phyloP scores from a whole-genome alignment of 2,888 invertebrate genomes.

The Meteorus cinctellus region DNA sequence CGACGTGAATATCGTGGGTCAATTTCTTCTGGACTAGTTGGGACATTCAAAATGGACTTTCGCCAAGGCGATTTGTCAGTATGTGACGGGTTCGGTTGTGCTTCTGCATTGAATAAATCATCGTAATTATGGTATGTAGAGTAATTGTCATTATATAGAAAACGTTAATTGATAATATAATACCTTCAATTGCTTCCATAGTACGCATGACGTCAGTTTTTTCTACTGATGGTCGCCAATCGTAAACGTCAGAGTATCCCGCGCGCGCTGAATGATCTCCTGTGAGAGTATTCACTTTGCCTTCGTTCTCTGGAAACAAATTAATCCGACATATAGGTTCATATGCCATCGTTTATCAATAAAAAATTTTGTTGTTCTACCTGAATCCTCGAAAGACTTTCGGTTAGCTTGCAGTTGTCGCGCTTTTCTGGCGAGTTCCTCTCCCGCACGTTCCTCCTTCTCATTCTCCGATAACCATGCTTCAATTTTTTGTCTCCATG shows the following conservation, averaged over 20 bases:
- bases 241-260: constrained; percentile 80
- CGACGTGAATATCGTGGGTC: constrained; percentile 76
- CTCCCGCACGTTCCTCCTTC: constrained; percentile 83
- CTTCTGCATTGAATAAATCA: constrained; percentile 75
- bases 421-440: constrained; percentile 80
- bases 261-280: constrained; percentile 79
- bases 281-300: constrained; percentile 84
- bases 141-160: neutral
- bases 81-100: constrained; percentile 78
- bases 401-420: constrained; percentile 82
- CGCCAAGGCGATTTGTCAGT: constrained; percentile 87
- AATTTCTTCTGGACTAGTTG: constrained; percentile 79
- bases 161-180: constrained; percentile 5
- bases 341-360: constrained; percentile 1
- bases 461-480: constrained; percentile 93
- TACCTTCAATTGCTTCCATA: constrained; percentile 91
- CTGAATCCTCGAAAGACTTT: constrained; percentile 89
- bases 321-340: neutral
- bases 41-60: constrained; percentile 81
- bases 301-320: constrained; percentile 81
- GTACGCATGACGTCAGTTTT: constrained; percentile 88
- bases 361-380: constrained; percentile 71
- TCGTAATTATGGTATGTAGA: neutral
- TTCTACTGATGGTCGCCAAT: constrained; percentile 89
- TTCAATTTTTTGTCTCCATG: constrained; percentile 93